Conservation (phyloP, 2,888 invertebrate genomes). For the Operophtera brumata region DNA sequence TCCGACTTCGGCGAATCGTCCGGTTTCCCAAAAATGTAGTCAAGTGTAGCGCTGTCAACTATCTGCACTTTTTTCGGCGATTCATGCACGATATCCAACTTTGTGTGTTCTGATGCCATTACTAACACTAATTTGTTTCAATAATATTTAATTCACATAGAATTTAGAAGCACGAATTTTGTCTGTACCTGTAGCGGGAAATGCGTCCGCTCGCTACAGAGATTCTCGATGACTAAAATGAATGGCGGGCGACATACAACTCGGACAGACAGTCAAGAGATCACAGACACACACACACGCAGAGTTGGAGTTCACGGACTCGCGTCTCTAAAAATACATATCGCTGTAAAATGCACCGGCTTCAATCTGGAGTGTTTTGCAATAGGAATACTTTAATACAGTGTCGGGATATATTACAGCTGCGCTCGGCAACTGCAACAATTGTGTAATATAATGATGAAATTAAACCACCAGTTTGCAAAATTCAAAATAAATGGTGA, state of each 20-base stretch:
- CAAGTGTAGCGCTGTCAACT: constrained; percentile 50
- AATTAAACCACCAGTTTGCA: too few relatives aligned
- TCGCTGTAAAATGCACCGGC: too few relatives aligned
- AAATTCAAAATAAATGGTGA: too few relatives aligned
- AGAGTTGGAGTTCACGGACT: neutral
- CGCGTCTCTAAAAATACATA: neutral
- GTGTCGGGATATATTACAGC: neutral
- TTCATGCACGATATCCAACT: constrained; percentile 44
- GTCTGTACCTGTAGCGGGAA: neutral
- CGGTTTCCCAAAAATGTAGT: constrained; percentile 61
- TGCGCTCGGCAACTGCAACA: too few relatives aligned
- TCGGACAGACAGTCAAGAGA: neutral
- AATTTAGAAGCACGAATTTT: neutral
- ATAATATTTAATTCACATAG: neutral
- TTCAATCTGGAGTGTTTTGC: too few relatives aligned
- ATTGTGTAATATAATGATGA: too few relatives aligned
- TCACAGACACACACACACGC: neutral
- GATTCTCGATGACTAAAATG: constrained; percentile 1
- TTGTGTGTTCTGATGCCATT: constrained; percentile 43
- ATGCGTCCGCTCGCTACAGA: neutral
- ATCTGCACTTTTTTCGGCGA: constrained; percentile 36
- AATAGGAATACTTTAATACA: neutral
- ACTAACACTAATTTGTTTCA: constrained; percentile 2
- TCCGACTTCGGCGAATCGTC: constrained; percentile 34
- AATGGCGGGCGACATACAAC: too few relatives aligned